Percentiles rank a stretch among this genome's conserved stretches.
These are phyloP conservation scores for Nasalis larvatus DNA, from an alignment of 2,113 vertebrate species.

Conservation along the genomic window DNA sequence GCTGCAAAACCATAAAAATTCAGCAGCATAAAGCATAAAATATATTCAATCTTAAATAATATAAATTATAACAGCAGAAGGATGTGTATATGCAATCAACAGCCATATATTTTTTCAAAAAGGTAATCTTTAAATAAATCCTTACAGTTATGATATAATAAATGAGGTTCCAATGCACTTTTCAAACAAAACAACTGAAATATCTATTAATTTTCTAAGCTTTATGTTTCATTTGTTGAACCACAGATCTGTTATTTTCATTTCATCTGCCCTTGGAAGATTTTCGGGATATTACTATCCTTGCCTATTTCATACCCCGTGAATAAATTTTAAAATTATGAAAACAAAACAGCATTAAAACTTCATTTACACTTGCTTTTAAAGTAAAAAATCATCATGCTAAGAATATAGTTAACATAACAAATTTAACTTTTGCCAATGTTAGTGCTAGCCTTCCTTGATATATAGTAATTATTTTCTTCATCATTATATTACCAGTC, in stretches of 20 bases:
- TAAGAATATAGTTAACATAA: slow-evolving; percentile 9
- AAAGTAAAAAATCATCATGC: neutral
- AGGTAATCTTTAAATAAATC: slow-evolving; percentile 5
- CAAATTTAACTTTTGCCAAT: slow-evolving; percentile 46
- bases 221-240: slow-evolving; percentile 74
- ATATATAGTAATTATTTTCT: neutral
- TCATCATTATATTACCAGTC: slow-evolving; percentile 6
- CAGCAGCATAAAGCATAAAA: neutral
- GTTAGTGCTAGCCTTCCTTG: slow-evolving; percentile 21
- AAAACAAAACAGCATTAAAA: slow-evolving; percentile 36
- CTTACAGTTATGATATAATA: slow-evolving; percentile 37
- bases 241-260: slow-evolving; percentile 76
- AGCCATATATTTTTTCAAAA: slow-evolving; percentile 16
- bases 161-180: slow-evolving; percentile 53
- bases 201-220: slow-evolving; percentile 69
- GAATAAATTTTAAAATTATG: slow-evolving; percentile 71
- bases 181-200: slow-evolving; percentile 63
- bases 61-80: slow-evolving; percentile 8
- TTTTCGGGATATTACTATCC: slow-evolving; percentile 66
- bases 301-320: slow-evolving; percentile 69
- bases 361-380: slow-evolving; percentile 62
- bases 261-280: slow-evolving; percentile 70
- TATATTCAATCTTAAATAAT: slow-evolving; percentile 2
- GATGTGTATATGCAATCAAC: neutral
- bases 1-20: slow-evolving; percentile 30